These are phyloP conservation scores for Tachysurus vachellii DNA, from an alignment of 2,113 vertebrate species.

Conservation along the genomic window DNA sequence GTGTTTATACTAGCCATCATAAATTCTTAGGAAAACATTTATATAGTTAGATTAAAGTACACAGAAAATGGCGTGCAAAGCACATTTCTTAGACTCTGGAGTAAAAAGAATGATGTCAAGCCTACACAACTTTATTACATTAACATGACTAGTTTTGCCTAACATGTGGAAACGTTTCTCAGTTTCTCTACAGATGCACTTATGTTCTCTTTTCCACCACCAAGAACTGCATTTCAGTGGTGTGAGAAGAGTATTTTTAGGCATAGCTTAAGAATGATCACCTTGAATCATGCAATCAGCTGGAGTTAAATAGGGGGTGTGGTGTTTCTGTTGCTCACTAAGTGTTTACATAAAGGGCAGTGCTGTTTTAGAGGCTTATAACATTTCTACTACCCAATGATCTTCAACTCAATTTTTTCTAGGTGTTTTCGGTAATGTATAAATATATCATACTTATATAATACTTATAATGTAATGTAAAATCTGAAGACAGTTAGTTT, in stretches of 20 bases:
- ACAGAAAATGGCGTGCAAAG: not conserved
- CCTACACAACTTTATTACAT: not conserved
- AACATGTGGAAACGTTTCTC: not conserved
- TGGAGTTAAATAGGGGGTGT: constrained; percentile 42
- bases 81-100: not conserved
- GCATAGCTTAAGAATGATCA: constrained; percentile 36
- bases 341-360: constrained; percentile 31
- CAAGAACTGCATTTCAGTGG: not conserved
- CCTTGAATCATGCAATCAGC: constrained; percentile 48
- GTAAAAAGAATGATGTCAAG: not conserved
- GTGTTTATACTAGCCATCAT: not conserved
- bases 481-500: not conserved
- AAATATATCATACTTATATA: not conserved
- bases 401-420: not conserved
- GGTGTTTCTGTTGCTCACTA: constrained; percentile 16
- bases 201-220: constrained; percentile 19
- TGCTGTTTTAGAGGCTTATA: constrained; percentile 13
- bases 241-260: constrained; percentile 31
- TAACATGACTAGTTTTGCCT: not conserved
- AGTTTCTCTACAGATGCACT: constrained; percentile 22
- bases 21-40: not conserved
- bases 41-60: not conserved
- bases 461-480: not conserved
- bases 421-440: not conserved
- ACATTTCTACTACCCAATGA: not conserved